A percentile compares a stretch with the other conserved stretches of the same genome.
These are phyloP conservation scores for Heterodera carotae DNA, from an alignment of 1,140 invertebrate species.

Conservation along the genomic window DNA sequence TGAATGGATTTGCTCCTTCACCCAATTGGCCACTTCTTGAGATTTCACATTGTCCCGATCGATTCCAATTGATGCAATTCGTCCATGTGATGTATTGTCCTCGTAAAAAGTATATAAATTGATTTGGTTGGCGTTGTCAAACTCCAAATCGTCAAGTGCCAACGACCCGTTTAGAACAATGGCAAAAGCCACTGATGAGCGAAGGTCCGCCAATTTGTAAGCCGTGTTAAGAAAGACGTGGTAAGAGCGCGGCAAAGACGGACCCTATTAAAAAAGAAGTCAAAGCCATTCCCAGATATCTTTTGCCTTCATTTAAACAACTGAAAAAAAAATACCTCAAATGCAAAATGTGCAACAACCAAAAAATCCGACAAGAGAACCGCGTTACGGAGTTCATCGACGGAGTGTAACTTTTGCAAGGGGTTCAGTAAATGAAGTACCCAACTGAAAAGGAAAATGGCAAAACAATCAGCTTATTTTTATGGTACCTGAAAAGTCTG, in stretches of 20 bases:
- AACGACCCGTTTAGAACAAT: not conserved
- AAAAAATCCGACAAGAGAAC: conserved; percentile 25
- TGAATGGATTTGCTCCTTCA: not conserved
- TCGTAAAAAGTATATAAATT: conserved; percentile 16
- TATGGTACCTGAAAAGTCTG: conserved; percentile 18
- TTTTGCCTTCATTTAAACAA: not conserved
- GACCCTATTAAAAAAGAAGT: not conserved
- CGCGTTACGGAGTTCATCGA: not conserved
- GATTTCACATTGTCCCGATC: conserved; percentile 9
- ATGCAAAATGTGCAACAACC: conserved; percentile 17
- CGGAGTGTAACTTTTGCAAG: conserved; percentile 3
- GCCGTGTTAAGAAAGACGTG: conserved; percentile 22
- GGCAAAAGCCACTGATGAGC: conserved; percentile 17
- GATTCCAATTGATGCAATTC: conserved; percentile 7
- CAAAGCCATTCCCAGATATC: too few relatives aligned
- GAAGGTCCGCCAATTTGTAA: not conserved
- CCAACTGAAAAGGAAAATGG: conserved; percentile 15
- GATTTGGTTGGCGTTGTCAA: conserved; percentile 10
- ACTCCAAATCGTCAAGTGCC: not conserved
- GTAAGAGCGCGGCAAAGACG: conserved; percentile 20
- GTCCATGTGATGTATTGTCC: not conserved
- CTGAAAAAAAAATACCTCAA: conserved; percentile 1
- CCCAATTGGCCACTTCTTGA: conserved; percentile 15
- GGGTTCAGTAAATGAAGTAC: conserved; percentile 20
- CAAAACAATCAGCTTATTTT: not conserved